These are phyloP conservation scores for Actenoides lindsayi DNA, from an alignment of 2,113 vertebrate species.

Conservation along the genomic window DNA sequence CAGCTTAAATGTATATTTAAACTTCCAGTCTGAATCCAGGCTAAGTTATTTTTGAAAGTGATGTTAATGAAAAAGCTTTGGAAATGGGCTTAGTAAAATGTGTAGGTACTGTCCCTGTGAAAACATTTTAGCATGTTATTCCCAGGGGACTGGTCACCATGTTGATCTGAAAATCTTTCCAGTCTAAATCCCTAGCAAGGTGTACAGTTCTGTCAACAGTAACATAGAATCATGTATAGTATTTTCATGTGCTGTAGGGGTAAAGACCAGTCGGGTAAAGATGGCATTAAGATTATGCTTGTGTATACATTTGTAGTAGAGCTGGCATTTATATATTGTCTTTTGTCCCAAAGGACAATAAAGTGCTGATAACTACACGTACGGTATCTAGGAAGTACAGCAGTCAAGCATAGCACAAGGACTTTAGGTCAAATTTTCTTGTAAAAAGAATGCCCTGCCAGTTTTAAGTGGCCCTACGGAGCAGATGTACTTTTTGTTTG, in stretches of 20 bases:
- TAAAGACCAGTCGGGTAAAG: not conserved
- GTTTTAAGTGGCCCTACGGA: not conserved
- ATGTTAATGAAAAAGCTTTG: not conserved
- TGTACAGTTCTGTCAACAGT: not conserved
- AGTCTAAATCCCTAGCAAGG: not conserved
- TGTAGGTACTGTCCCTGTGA: not conserved
- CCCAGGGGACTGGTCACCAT: not conserved
- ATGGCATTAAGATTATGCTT: not conserved
- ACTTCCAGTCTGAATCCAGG: not conserved
- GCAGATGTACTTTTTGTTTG: not conserved
- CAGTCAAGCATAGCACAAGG: not conserved
- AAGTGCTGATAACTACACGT: not conserved
- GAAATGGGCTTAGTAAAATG: not conserved
- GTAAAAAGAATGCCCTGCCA: constrained; percentile 5
- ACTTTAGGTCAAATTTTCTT: not conserved
- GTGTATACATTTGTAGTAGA: not conserved
- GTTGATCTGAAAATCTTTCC: not conserved
- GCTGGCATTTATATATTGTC: not conserved
- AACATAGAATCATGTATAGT: not conserved
- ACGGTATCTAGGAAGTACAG: not conserved
- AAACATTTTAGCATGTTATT: not conserved
- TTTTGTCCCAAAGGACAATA: constrained; percentile 4
- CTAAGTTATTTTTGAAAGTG: not conserved
- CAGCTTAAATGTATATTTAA: not conserved
- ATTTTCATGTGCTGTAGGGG: not conserved